phyloP scores from a whole-genome alignment of 2,113 vertebrate species.

The Galeopterus variegatus region DNA sequence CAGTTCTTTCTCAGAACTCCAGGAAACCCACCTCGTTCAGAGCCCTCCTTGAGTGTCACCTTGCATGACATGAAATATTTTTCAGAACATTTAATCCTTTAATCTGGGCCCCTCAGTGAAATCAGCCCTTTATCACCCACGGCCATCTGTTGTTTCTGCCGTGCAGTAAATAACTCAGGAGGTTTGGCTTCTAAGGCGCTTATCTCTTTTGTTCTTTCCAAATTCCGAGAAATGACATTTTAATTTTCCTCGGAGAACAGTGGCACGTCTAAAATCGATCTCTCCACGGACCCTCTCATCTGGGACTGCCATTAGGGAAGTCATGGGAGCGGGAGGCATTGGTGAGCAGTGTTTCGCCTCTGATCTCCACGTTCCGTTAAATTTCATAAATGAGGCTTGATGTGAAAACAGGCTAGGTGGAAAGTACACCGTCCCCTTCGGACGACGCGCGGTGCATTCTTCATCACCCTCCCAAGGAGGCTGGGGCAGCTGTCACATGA shows the following conservation, averaged over 20 bases:
- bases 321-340: rapidly evolving
- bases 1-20: not conserved
- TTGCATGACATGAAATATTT: not conserved
- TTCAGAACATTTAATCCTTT: constrained; percentile 14
- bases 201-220: constrained; percentile 16
- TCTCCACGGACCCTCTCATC: rapidly evolving
- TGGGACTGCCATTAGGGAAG: not conserved
- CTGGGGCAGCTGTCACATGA: not conserved
- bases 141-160: not conserved
- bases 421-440: rapidly evolving
- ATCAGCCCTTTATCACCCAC: not conserved
- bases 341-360: not conserved
- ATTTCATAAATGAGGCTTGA: not conserved
- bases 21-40: not conserved
- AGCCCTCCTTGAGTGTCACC: not conserved
- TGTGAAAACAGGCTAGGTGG: not conserved
- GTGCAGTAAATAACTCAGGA: not conserved
- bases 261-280: not conserved
- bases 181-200: not conserved
- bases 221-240: not conserved
- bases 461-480: not conserved
- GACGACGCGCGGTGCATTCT: rapidly evolving
- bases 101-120: not conserved
- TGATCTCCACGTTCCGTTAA: not conserved
- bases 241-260: not conserved